Conservation (phyloP, 2,113 vertebrate genomes). For the Platysternon megacephalum region DNA sequence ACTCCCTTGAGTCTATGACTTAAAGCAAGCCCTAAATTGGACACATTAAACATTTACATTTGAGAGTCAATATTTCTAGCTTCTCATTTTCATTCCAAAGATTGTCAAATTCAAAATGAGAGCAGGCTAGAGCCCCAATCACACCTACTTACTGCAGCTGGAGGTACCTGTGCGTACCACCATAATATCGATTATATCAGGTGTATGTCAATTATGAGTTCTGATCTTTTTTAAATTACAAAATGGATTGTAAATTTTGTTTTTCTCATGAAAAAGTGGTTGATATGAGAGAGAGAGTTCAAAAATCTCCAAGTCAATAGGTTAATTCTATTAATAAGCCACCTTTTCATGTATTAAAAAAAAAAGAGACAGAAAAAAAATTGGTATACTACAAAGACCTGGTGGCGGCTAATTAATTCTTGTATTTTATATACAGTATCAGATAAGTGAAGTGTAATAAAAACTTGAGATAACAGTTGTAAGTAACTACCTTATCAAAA, state of each 20-base stretch:
- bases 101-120: constrained; percentile 28
- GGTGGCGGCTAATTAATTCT: not conserved
- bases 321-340: not conserved
- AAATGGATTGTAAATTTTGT: not conserved
- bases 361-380: constrained; percentile 7
- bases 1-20: not conserved
- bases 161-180: not conserved
- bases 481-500: constrained; percentile 25
- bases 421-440: not conserved
- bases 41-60: not conserved
- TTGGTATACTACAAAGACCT: constrained; percentile 9
- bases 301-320: not conserved
- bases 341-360: not conserved
- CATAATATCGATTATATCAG: not conserved
- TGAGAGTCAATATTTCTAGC: not conserved
- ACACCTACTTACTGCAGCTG: not conserved
- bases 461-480: not conserved
- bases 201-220: not conserved
- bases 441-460: not conserved
- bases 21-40: not conserved
- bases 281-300: constrained; percentile 23
- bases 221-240: not conserved
- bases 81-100: constrained; percentile 32
- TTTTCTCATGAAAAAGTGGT: constrained; percentile 25
- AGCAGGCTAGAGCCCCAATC: not conserved